Base-by-base conservation (phyloP, 1,140 invertebrate genomes). In the Ceratoteleas bidentatus region DNA sequence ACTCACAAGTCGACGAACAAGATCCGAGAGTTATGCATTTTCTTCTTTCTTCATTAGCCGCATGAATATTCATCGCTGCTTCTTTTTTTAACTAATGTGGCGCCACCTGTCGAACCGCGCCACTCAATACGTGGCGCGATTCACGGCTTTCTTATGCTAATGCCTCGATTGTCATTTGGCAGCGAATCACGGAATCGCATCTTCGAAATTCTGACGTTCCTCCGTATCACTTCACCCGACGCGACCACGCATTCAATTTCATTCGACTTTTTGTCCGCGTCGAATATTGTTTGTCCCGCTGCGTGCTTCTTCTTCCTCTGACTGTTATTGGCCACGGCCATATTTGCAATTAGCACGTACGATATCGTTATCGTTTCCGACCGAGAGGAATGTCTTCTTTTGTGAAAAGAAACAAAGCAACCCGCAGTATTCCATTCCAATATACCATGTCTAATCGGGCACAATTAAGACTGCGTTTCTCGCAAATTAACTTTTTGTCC, bases 401-500 rank as follows among this genome's bases (percentile, higher is more conserved):
- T 60, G 34, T 36, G 36, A 38, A 64, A 47, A 15, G 49, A 57
- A 52, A 60, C 69, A 62, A 62, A 73, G 58, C 47, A 10, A 62
- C 0, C 13, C 15, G 13, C 24, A 32, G 47, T 33, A 40, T 52
- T 60, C 40, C 45, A 70, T 70, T 58, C 47, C 66, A 52, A 40
- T 53, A 24, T 38, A 58, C 36, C 68, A 50, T 61, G 11, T 34
- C 57, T 47, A 72, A 72, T 72, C 49, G 57, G 10, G n/a, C 49
- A 16, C 45, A 65, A 74, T 74, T 57, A 74, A 58, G 65, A 65
- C 61, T 43, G 4, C 49, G 43, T 65, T 64, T 52, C 61, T 64
- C 40, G 50, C 45, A 58, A 74, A 74, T 74, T 33, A 40, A 49
- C 40, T 56, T 58, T 74, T 65, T 47, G n/a, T n/a, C 38, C 36